Evolutionary conservation across 2,888 invertebrate species (phyloP), one percentile per base, ranked within the genome.

Genomic region (Ramazzottius varieornatus): DNA sequence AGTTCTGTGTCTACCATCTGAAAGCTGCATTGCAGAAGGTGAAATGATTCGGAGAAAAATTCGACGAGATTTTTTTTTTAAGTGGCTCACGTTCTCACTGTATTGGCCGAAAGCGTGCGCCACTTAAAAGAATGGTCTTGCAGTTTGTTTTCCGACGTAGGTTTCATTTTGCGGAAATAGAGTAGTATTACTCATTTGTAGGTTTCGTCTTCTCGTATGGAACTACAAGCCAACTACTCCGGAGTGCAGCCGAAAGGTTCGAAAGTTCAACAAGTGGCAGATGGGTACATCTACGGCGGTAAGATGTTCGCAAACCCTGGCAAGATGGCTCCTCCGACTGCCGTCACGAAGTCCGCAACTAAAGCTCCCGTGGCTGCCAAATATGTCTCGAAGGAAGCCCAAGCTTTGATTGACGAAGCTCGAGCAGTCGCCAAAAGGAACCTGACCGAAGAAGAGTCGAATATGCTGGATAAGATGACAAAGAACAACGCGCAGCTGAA

Each of bases 211-310:
- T 24, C 8, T 24, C 54, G 54, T 8, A 54, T 54, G 54, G 54
- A 54, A 24, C 20, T 54, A n/a, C 54, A 54, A 29, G 4, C 54
- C 54, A 54, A 54, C 54, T 54, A n/a, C 54, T 54, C 54, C 54
- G 54, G 54, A 16, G 54, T 54, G 20, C 54, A 54, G 54, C 54
- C 54, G 54, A 16, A 29, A 54, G 29, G 16, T 4, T 24, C n/a
- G 16, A 54, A 54, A 54, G 29, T 54, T 29, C 4, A 16, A 4
- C 16, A 54, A 29, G 54, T 29, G 13, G 54, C 54, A 4, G 8
- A 54, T 54, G 54, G 54, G 4, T 54, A 54, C 24, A 16, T 54
- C 54, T 54, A 54, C 29, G 54, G 54, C 20, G 54, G 54, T 4
- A 54, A 54, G 54, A 16, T 54, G 54, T 54, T n/a, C 54, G 24